phyloP scores from a whole-genome alignment of 2,113 vertebrate genomes.

The Micromys minutus region DNA sequence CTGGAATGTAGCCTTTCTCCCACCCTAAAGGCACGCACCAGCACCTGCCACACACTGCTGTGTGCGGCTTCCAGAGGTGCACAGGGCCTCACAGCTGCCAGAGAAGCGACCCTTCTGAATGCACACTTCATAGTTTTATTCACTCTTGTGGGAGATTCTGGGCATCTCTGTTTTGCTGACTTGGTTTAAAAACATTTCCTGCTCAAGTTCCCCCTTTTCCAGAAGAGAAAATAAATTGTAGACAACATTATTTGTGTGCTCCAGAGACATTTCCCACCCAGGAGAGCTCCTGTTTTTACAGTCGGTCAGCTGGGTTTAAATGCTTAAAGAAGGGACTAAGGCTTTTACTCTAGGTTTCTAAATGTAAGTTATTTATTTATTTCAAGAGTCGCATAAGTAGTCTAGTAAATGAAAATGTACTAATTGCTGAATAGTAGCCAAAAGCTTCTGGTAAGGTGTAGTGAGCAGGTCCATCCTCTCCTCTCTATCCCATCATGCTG shows the following conservation, averaged over 20 bases:
- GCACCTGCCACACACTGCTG: neutral
- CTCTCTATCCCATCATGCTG: neutral
- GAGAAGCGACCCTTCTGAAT: constrained; percentile 18
- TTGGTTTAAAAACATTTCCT: constrained; percentile 71
- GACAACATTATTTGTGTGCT: constrained; percentile 44
- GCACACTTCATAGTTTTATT: constrained; percentile 73
- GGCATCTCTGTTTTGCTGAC: constrained; percentile 73
- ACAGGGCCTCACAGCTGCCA: constrained; percentile 61
- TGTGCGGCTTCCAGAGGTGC: constrained; percentile 59
- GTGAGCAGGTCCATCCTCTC: neutral
- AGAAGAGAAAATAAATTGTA: constrained; percentile 52
- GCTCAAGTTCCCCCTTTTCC: constrained; percentile 51
- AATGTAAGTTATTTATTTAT: neutral
- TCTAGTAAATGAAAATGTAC: constrained; percentile 37
- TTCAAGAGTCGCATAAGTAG: constrained; percentile 48
- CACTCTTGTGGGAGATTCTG: constrained; percentile 66
- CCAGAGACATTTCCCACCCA: constrained; percentile 24
- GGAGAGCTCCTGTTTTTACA: neutral
- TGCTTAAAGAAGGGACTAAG: constrained; percentile 1
- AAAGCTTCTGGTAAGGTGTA: neutral
- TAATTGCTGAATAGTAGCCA: neutral
- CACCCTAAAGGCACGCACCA: neutral
- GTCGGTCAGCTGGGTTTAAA: neutral
- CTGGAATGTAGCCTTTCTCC: neutral
- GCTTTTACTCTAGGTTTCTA: neutral